Percentiles rank a stretch among this genome's conserved stretches.
Conservation (phyloP, 2,797 vertebrate species). For the Hypotaenidia okinawae region DNA sequence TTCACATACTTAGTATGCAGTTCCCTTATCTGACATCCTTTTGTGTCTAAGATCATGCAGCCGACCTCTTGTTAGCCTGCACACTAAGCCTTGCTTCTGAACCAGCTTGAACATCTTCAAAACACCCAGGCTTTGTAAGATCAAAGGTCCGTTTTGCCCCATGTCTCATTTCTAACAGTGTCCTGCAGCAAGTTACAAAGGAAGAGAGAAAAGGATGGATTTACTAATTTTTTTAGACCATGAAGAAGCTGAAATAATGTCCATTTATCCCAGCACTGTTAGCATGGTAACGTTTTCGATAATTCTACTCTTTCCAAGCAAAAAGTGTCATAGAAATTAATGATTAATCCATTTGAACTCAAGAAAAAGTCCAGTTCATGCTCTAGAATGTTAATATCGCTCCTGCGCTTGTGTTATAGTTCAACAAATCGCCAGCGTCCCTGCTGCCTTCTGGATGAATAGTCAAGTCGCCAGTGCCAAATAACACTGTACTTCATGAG, state of each 20-base stretch:
- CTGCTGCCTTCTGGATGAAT: neutral
- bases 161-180: neutral
- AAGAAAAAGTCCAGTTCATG: neutral
- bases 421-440: neutral
- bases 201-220: neutral
- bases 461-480: neutral
- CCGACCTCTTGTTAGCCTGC: neutral
- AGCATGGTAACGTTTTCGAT: neutral
- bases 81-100: neutral
- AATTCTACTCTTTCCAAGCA: neutral
- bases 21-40: neutral
- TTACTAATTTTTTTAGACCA: neutral
- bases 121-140: neutral
- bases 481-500: neutral
- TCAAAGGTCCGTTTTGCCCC: neutral
- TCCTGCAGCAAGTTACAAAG: neutral
- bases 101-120: neutral
- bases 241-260: neutral
- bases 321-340: neutral
- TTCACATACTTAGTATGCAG: neutral
- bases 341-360: neutral
- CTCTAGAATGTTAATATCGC: neutral
- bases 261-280: neutral
- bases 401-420: neutral
- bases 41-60: accelerated